Evolutionary conservation across 2,113 vertebrate species (phyloP).

Genomic region (Orycteropus afer): DNA sequence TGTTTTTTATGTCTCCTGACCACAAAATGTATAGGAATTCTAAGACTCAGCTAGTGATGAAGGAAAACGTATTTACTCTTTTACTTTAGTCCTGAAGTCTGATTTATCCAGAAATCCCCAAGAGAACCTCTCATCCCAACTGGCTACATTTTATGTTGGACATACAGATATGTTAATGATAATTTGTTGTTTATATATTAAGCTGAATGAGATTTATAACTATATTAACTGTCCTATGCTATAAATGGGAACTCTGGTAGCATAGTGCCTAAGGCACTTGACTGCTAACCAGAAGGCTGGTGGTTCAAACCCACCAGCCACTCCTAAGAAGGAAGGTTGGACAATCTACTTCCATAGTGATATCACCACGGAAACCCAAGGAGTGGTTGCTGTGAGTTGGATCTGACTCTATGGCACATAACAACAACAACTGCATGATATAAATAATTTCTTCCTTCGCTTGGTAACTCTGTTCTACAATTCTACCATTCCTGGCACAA

Average conservation of each 20-base stretch:
- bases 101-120: neutral
- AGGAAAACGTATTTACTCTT: neutral
- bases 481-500: neutral
- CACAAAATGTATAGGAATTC: neutral
- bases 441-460: neutral
- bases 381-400: no score
- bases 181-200: neutral
- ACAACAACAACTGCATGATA: no score
- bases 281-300: no score
- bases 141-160: neutral
- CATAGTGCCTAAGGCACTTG: no score
- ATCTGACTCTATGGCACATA: no score
- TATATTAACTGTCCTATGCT: neutral
- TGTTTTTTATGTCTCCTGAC: neutral
- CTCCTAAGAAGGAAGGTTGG: no score
- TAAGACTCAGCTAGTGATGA: neutral
- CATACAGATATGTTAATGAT: neutral
- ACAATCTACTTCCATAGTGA: no score
- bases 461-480: neutral
- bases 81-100: neutral
- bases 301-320: no score
- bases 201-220: neutral
- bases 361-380: no score
- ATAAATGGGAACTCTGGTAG: no score
- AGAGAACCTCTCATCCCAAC: neutral